phyloP scores from a whole-genome alignment of 2,113 vertebrate species.

The Theropithecus gelada region DNA sequence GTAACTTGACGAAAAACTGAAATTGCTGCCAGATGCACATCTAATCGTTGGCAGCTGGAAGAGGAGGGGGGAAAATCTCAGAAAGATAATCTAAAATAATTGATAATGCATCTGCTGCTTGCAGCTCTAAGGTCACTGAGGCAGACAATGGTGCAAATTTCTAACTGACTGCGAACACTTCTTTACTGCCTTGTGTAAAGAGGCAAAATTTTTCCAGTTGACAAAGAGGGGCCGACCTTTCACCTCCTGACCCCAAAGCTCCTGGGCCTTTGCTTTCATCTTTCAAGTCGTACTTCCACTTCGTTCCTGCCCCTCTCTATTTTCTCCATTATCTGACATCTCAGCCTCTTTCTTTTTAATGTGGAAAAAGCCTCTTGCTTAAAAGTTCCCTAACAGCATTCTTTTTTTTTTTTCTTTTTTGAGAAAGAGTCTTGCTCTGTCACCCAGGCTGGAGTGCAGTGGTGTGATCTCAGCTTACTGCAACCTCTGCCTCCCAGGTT shows the following conservation, averaged over 20 bases:
- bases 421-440: no score
- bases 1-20: conserved; percentile 2
- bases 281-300: not conserved
- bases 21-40: conserved; percentile 63
- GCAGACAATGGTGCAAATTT: not conserved
- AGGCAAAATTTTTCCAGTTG: not conserved
- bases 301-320: not conserved
- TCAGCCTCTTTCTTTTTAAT: not conserved
- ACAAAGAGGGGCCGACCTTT: not conserved
- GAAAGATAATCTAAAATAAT: conserved; percentile 48
- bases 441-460: no score
- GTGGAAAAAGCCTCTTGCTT: not conserved
- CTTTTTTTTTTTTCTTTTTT: not conserved
- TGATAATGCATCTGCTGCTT: conserved; percentile 31
- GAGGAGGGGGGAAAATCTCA: not conserved
- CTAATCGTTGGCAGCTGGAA: conserved; percentile 61
- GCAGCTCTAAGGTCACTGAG: conserved; percentile 23
- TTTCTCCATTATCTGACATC: not conserved
- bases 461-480: no score
- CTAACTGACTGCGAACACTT: not conserved
- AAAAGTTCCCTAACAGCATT: not conserved
- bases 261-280: not conserved
- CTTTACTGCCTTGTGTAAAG: not conserved
- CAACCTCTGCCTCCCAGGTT: no score
- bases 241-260: not conserved